These are phyloP conservation scores for Clarias batrachus DNA, from an alignment of 2,113 vertebrate species.

Conservation along the genomic window DNA sequence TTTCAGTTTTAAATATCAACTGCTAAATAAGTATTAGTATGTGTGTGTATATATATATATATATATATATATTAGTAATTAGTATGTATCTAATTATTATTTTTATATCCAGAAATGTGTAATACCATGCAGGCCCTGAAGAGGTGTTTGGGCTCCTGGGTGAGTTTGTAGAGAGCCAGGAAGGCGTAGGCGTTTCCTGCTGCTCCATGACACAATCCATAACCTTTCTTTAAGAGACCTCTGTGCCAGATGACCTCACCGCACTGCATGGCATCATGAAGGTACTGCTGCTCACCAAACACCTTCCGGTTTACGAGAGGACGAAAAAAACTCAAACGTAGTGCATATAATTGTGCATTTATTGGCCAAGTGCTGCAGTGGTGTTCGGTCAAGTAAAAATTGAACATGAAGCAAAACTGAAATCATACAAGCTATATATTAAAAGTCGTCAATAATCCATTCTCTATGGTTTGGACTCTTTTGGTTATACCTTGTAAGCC, in stretches of 20 bases:
- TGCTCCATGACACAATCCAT: conserved; percentile 89
- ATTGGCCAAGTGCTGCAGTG: neutral
- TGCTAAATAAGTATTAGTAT: too few species aligned
- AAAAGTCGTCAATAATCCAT: neutral
- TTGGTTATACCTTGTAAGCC: conserved; percentile 82
- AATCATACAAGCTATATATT: neutral
- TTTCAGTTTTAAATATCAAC: too few species aligned
- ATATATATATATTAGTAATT: too few species aligned
- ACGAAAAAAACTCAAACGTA: neutral
- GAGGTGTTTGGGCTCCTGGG: conserved; percentile 83
- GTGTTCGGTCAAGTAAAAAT: neutral
- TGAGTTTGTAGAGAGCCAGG: conserved; percentile 84
- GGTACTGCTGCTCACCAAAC: conserved; percentile 82
- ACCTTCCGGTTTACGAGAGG: conserved; percentile 66
- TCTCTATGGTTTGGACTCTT: neutral
- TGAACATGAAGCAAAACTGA: neutral
- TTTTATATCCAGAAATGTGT: neutral
- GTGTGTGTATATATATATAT: too few species aligned
- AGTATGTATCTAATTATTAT: too few species aligned
- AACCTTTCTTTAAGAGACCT: conserved; percentile 91
- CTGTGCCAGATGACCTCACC: conserved; percentile 88
- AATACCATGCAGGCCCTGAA: conserved; percentile 92
- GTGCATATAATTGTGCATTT: neutral
- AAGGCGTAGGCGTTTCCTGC: conserved; percentile 93
- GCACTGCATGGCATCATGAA: conserved; percentile 81